A percentile compares a stretch with the other conserved stretches of the same genome.
Evolutionary conservation across 1,140 invertebrate genomes (phyloP).

Genomic region (Eufriesea mexicana): DNA sequence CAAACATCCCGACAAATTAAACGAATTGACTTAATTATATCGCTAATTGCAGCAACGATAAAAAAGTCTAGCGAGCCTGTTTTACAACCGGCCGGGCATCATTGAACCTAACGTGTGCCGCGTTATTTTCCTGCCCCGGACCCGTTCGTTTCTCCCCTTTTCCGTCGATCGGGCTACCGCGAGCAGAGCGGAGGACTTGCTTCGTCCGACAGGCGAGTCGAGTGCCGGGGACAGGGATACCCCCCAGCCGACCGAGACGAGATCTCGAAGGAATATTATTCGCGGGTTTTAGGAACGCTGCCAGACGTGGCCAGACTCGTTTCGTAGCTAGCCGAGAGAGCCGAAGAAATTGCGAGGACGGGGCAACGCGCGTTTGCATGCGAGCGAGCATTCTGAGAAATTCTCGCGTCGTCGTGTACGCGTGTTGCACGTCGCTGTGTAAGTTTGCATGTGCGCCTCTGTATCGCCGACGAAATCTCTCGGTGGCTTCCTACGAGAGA

Average conservation of each 20-base stretch:
- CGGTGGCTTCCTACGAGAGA: conserved; percentile 61
- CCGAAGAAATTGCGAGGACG: conserved; percentile 12
- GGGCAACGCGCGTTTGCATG: conserved; percentile 73
- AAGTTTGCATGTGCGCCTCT: conserved; percentile 57
- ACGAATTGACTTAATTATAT: conserved; percentile 52
- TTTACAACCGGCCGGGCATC: not conserved
- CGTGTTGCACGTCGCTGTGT: conserved; percentile 20
- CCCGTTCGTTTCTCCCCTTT: not conserved
- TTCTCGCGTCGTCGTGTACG: conserved; percentile 65
- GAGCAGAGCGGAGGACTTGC: not conserved
- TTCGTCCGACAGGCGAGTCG: not conserved
- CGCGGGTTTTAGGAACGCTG: not conserved
- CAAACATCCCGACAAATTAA: conserved; percentile 41
- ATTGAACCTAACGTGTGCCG: not conserved
- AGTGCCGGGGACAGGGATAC: not conserved
- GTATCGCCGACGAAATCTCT: conserved; percentile 64
- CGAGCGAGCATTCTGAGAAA: conserved; percentile 75
- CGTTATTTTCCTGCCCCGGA: too few species aligned
- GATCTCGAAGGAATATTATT: not conserved
- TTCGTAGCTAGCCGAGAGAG: not conserved
- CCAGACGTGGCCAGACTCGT: not conserved
- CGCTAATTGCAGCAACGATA: conserved; percentile 40
- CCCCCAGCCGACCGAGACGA: not conserved
- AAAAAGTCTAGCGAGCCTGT: conserved; percentile 5
- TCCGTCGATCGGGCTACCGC: too few species aligned